Percentiles rank a stretch among this genome's conserved stretches.
Conservation (phyloP, 2,888 invertebrate species). For the Machimus rusticus region DNA sequence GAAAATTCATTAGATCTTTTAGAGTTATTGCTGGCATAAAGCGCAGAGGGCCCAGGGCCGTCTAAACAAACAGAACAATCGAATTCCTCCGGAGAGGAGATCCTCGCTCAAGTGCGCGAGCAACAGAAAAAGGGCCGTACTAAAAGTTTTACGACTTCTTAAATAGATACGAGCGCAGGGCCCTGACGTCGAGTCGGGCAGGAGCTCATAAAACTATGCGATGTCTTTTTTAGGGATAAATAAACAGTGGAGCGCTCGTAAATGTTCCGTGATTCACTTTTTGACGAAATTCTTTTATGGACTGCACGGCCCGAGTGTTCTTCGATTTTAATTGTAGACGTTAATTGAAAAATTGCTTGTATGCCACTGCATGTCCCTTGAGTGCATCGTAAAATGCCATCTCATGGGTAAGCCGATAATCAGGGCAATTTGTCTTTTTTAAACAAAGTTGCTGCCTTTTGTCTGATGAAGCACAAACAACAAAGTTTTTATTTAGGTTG, state of each 20-base stretch:
- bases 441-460: background rate
- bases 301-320: background rate
- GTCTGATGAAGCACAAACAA: background rate
- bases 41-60: background rate
- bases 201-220: slow-evolving; percentile 20
- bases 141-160: slow-evolving; percentile 23
- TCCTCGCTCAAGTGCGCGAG: background rate
- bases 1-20: slow-evolving; percentile 5
- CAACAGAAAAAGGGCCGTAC: slow-evolving; percentile 13
- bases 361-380: background rate
- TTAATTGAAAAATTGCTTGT: slow-evolving; percentile 21
- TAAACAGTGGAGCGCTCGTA: slow-evolving; percentile 23
- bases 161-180: slow-evolving; percentile 10
- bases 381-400: background rate
- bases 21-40: slow-evolving; percentile 19
- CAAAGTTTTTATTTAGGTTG: background rate
- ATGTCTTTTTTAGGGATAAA: slow-evolving; percentile 19
- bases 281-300: slow-evolving; percentile 19
- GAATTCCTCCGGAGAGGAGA: background rate
- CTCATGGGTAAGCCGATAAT: background rate
- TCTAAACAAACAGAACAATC: slow-evolving; percentile 20
- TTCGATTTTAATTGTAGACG: background rate
- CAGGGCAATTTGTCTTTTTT: background rate
- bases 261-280: slow-evolving; percentile 20
- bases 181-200: background rate